Base-by-base conservation (phyloP, 2,797 vertebrate genomes). In the Chelidonichthys spinosus region DNA sequence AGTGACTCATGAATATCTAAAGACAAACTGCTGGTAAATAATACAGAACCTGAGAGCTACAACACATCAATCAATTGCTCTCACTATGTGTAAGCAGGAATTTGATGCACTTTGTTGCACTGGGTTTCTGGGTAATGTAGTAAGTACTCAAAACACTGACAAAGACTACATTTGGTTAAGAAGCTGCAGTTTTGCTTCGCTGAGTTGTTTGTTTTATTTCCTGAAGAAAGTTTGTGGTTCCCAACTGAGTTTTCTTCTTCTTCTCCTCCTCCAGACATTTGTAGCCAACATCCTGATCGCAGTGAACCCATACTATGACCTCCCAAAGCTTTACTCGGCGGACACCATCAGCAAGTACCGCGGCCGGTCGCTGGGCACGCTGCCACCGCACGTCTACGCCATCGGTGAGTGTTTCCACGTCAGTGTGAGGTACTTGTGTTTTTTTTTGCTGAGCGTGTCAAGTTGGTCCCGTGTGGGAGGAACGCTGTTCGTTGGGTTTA, bases 241-340 rank as follows among this genome's bases (percentile, higher is more conserved):
- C 7, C 5, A 7, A 47, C 3, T 47, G 2, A 17, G 15, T 6
- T 47, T 47, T 47, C 14, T 35, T 10, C 52, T 35, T 7, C 49
- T 52, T 1, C 25, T 50, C 6, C 39, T 73, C 62, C 0, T 5
- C 0, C 93, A 99, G 98, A 99, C 97, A 0, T 99, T 96, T 42
- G 98, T 99, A 58, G 98, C 98, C 86, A 99, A 99, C 90, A 99
- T 99, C 92, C 93, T 99, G 90, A 99, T 99, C 49, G 98, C 98
- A 35, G 96, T 99, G 87, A 99, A 99, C 79, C 98, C 98, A 0
- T 99, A 99, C 90, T 96, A 95, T 84, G 98, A 99, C 91, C 94
- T 99, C 87, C 97, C 96, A 18, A 97, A 97, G 93, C 95, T 98
- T 72, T 99, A 99, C 90, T 90, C 96, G 5, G 91, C 95, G 7